Evolutionary conservation across 1,140 invertebrate genomes (phyloP).

Genomic region (Bombus polaris): DNA sequence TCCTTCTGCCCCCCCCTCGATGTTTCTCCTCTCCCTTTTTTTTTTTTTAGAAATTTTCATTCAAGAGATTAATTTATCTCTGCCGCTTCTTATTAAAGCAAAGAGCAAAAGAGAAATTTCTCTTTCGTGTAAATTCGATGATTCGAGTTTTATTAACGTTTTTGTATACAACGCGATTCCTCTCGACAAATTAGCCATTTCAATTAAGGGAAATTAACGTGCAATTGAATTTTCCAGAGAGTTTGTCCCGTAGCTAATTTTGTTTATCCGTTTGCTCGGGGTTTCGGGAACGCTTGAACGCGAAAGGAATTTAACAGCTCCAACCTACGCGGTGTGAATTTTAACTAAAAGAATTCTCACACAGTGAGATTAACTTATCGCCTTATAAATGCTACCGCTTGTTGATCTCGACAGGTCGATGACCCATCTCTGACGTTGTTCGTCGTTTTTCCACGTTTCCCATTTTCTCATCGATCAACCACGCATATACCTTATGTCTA

Average conservation of each 20-base stretch:
- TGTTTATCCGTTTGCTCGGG: too few species aligned
- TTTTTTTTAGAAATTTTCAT: conserved; percentile 42
- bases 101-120: background rate
- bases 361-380: conserved; percentile 42
- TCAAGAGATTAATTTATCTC: conserved; percentile 25
- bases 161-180: background rate
- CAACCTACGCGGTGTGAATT: background rate
- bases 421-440: background rate
- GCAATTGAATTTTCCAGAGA: background rate
- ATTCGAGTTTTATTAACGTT: background rate
- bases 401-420: conserved; percentile 33
- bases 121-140: background rate
- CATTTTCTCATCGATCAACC: background rate
- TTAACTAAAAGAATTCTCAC: conserved; percentile 11
- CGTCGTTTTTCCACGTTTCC: background rate
- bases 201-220: background rate
- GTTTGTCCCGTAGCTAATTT: background rate
- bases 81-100: background rate
- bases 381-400: conserved; percentile 29
- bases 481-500: too few species aligned
- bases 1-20: background rate
- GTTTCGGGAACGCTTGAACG: background rate
- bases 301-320: background rate
- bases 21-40: background rate
- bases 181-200: background rate